phyloP scores from a whole-genome alignment of 2,113 vertebrate species.

The Elachura formosa region DNA sequence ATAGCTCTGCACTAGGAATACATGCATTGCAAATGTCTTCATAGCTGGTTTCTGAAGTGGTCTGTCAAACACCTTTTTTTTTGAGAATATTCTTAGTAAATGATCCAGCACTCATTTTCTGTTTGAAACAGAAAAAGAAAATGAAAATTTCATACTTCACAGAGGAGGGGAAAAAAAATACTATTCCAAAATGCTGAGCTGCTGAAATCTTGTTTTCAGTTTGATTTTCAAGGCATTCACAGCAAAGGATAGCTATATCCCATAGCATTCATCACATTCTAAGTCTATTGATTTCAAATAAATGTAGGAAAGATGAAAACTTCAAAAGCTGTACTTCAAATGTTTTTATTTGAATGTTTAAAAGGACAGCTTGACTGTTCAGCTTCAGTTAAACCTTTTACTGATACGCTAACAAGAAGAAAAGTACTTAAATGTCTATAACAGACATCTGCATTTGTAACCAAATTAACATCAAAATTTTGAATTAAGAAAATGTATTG shows the following conservation, averaged over 20 bases:
- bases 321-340: conserved; percentile 1
- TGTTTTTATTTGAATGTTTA: neutral
- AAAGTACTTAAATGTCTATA: conserved; percentile 58
- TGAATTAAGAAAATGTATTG: conserved; percentile 72
- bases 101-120: neutral
- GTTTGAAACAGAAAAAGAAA: conserved; percentile 8
- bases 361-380: conserved; percentile 56
- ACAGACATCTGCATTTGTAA: conserved; percentile 65
- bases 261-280: neutral
- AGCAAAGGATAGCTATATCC: neutral
- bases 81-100: neutral
- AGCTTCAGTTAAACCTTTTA: conserved; percentile 68
- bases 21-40: conserved; percentile 18
- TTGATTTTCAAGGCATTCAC: neutral
- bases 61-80: neutral
- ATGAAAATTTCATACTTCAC: neutral
- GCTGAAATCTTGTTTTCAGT: neutral
- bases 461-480: conserved; percentile 73
- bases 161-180: neutral
- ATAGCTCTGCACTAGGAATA: neutral
- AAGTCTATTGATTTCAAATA: conserved; percentile 15
- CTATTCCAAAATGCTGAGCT: conserved; percentile 8
- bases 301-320: conserved; percentile 15
- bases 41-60: conserved; percentile 9
- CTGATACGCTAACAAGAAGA: conserved; percentile 54